Evolutionary conservation across 2,888 invertebrate species (phyloP).

Genomic region (Heliconius ethilla): DNA sequence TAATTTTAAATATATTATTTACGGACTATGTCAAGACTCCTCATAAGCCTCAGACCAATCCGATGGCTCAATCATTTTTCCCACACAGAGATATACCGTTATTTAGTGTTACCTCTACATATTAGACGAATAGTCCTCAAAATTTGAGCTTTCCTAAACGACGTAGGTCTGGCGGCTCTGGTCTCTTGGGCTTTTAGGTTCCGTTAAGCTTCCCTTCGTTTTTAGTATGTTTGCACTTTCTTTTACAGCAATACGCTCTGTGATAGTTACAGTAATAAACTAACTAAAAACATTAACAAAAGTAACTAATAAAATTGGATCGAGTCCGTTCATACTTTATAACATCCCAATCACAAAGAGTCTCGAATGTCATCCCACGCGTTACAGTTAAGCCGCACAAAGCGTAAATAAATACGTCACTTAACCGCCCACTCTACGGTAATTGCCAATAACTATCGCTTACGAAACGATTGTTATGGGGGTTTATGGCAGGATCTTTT

Average conservation of each 20-base stretch:
- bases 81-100: no score
- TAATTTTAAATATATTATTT: no score
- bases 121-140: no score
- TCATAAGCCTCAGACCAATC: no score
- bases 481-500: slow-evolving; percentile 20
- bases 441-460: slow-evolving; percentile 27
- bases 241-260: background rate
- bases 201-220: background rate
- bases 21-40: no score
- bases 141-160: no score
- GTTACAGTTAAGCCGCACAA: slow-evolving; percentile 18
- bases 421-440: slow-evolving; percentile 21
- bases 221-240: background rate
- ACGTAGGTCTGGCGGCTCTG: no score
- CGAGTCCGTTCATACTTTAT: background rate
- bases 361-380: slow-evolving; percentile 22
- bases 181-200: no score
- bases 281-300: background rate
- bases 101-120: no score
- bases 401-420: slow-evolving; percentile 28
- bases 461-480: slow-evolving; percentile 23
- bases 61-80: no score
- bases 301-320: slow-evolving; percentile 9
- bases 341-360: slow-evolving; percentile 2
- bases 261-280: background rate